Conservation (phyloP, 2,797 vertebrate species). For the Aldrovandia affinis region DNA sequence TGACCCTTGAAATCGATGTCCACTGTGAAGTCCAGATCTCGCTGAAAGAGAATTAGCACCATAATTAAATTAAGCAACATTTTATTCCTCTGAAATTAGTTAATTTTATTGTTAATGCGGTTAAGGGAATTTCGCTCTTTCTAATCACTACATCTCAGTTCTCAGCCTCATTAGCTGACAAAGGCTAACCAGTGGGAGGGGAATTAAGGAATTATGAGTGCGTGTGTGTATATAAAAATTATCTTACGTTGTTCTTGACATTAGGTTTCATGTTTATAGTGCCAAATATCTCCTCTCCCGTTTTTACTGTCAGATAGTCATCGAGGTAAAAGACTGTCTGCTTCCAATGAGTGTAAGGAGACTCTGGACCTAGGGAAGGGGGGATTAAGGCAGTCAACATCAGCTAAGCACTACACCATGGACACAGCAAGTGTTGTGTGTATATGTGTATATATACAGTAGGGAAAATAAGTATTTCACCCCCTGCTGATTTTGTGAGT, state of each 20-base stretch:
- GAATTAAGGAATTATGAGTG: background rate
- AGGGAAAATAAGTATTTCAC: too few species aligned
- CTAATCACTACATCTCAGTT: too few species aligned
- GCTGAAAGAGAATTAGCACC: constrained; percentile 64
- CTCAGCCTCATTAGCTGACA: too few species aligned
- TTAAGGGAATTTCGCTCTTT: too few species aligned
- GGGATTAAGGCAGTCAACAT: background rate
- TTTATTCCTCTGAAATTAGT: too few species aligned
- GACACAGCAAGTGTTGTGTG: too few species aligned
- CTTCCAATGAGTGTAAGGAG: constrained; percentile 96
- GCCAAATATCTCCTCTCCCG: constrained; percentile 91
- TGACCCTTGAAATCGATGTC: constrained; percentile 95
- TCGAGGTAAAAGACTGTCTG: constrained; percentile 96
- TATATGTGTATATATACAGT: too few species aligned
- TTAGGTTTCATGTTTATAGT: constrained; percentile 95
- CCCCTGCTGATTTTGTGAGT: too few species aligned
- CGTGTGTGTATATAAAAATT: too few species aligned
- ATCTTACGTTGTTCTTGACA: constrained; percentile 90
- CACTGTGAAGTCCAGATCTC: constrained; percentile 91
- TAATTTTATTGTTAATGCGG: too few species aligned
- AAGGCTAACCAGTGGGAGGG: background rate
- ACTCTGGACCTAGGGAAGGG: constrained; percentile 81
- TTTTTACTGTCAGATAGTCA: constrained; percentile 92
- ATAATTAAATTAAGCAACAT: background rate
- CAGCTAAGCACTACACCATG: background rate